Percentiles rank a stretch among this genome's conserved stretches.
phyloP scores from a whole-genome alignment of 1,140 invertebrate genomes.

The Adelges cooleyi region DNA sequence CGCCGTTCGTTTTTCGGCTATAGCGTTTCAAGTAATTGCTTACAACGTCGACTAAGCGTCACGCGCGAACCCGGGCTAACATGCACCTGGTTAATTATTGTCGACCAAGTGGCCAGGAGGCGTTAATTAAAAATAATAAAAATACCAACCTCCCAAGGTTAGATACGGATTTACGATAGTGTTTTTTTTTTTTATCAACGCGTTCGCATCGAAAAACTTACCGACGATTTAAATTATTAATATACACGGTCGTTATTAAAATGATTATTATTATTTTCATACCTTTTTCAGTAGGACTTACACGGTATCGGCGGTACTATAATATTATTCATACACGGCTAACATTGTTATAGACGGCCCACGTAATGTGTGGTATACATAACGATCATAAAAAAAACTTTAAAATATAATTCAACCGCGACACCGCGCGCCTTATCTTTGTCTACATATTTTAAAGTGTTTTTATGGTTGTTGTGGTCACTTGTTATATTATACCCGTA shows the following conservation, averaged over 20 bases:
- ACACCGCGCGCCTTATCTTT: too few relatives aligned
- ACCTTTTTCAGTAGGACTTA: too few relatives aligned
- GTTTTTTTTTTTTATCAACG: neutral
- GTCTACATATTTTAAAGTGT: too few relatives aligned
- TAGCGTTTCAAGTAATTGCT: neutral
- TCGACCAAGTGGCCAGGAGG: neutral
- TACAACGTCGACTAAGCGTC: neutral
- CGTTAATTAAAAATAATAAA: conserved; percentile 22
- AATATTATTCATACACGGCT: neutral
- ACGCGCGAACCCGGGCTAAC: neutral
- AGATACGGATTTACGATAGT: conserved; percentile 5
- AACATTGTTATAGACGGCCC: too few relatives aligned
- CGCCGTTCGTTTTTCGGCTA: neutral
- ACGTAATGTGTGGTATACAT: too few relatives aligned
- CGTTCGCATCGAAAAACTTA: neutral
- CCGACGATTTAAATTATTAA: too few relatives aligned
- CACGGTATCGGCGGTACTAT: neutral
- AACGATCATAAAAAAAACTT: too few relatives aligned
- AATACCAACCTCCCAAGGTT: neutral
- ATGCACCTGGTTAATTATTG: conserved; percentile 11
- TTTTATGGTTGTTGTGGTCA: too few relatives aligned
- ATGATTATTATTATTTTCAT: too few relatives aligned
- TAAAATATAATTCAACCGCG: too few relatives aligned
- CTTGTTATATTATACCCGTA: too few relatives aligned
- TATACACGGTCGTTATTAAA: too few relatives aligned